These are phyloP conservation scores for Dipodomys ordii DNA, from an alignment of 2,113 vertebrate genomes.

Conservation along the genomic window DNA sequence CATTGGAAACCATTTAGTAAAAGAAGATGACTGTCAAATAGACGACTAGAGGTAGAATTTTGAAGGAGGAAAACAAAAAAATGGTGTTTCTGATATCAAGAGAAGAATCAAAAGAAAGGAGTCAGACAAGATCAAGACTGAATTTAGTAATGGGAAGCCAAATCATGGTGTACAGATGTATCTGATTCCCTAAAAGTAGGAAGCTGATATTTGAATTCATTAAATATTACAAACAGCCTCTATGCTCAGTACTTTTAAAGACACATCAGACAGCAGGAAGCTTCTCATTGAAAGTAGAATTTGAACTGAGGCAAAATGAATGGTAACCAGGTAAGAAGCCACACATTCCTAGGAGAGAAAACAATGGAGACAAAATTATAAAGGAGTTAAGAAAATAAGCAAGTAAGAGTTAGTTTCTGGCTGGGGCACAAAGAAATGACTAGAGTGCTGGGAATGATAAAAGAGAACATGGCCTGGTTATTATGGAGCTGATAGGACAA, in stretches of 20 bases:
- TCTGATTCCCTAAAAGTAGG: background rate
- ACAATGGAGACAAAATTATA: background rate
- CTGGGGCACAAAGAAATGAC: background rate
- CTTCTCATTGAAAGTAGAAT: constrained; percentile 35
- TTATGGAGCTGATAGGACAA: constrained; percentile 34
- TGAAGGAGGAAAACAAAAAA: background rate
- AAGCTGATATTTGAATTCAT: background rate
- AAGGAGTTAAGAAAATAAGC: background rate
- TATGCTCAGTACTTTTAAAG: background rate
- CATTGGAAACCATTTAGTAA: constrained; percentile 35
- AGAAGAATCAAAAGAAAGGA: constrained; percentile 22
- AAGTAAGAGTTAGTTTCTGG: constrained; percentile 12
- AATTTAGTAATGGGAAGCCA: constrained; percentile 17
- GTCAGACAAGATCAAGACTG: constrained; percentile 12
- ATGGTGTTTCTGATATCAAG: background rate
- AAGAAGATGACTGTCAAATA: constrained; percentile 1
- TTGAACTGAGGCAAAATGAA: constrained; percentile 22
- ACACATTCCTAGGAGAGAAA: constrained; percentile 29
- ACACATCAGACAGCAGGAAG: background rate
- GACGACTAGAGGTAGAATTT: background rate
- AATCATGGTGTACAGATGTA: background rate
- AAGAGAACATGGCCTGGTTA: background rate
- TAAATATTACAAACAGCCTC: background rate
- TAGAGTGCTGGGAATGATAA: background rate
- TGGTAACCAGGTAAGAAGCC: background rate